These are phyloP conservation scores for Muscidifurax raptorellus DNA, from an alignment of 1,140 invertebrate genomes.

Conservation along the genomic window DNA sequence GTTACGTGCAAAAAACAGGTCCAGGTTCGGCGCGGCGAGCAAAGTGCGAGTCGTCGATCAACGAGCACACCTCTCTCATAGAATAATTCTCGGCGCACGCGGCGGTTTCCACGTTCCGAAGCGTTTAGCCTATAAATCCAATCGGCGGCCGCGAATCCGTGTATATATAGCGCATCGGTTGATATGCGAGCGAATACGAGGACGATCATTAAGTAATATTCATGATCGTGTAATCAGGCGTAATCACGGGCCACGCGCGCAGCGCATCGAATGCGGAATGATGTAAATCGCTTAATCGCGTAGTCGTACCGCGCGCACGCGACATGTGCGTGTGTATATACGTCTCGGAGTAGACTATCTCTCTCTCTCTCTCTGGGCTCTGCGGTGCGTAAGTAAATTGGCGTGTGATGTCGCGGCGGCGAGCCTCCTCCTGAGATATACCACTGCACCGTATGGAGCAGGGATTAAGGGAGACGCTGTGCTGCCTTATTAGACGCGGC, in stretches of 20 bases:
- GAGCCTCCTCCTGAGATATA: neutral
- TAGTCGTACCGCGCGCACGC: neutral
- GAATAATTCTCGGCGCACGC: neutral
- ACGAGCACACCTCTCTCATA: neutral
- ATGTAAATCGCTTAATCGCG: constrained; percentile 39
- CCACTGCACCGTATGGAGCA: neutral
- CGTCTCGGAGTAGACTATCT: neutral
- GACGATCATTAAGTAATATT: constrained; percentile 38
- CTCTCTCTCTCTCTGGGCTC: neutral
- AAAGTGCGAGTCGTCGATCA: too few species aligned
- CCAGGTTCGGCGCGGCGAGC: too few species aligned
- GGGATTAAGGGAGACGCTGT: neutral
- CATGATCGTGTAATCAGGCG: constrained; percentile 35
- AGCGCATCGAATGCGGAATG: constrained; percentile 17
- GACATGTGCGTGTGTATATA: neutral
- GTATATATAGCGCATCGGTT: neutral
- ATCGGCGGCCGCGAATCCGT: neutral
- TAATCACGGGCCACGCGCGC: neutral
- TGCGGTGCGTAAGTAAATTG: constrained; percentile 4
- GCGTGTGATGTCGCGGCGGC: neutral
- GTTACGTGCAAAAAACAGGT: too few species aligned
- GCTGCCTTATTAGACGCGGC: too few species aligned
- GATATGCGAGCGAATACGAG: constrained; percentile 23
- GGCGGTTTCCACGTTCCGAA: neutral
- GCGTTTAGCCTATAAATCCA: constrained; percentile 26